Evolutionary conservation across 2,113 vertebrate genomes (phyloP), one percentile per base, ranked within the genome.

Genomic region (Sigmodon hispidus): DNA sequence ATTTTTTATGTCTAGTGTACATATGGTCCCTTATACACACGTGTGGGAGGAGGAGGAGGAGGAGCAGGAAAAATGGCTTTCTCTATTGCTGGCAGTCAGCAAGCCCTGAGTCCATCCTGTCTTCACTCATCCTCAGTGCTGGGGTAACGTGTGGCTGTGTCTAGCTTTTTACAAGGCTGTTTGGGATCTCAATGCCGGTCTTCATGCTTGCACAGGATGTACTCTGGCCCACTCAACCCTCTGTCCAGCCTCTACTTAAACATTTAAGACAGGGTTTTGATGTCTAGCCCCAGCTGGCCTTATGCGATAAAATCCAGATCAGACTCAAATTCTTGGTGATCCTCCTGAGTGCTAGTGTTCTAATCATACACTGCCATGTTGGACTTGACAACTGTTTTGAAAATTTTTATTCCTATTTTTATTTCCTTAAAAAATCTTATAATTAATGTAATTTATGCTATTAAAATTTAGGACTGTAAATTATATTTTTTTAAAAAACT

Each of bases 361-460:
- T 10, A 80, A 19, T 55, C 45, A 52, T 9, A 16, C 7, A 10
- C 34, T 21, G 1, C 22, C 52, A 24, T 81, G 52, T 26, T n/a
- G 96, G 96, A 98, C 96, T 79, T 63, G 7, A 86, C 85, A 92
- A 63, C 52, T 97, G 87, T 97, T 91, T 90, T 85, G 84, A 89
- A 93, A 11, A 43, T 95, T 96, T 94, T 94, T 98, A 94, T 97
- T 84, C 21, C 34, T 89, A 72, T 86, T 97, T 93, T 94, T 73
- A 96, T 97, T 96, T 95, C 89, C 81, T 96, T 95, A 45, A 94
- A 81, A 19, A 52, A n/a, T 97, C 94, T 98, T 97, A 97, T 97
- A 96, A 97, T 79, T 91, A 89, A 22, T 67, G 21, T 57, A 75
- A 36, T 12, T 89, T 77, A n/a, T 70, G 17, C n/a, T n/a, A 75